Evolutionary conservation across 2,113 vertebrate genomes (phyloP), one percentile per base, ranked within the genome.

Genomic region (Stegostoma tigrinum): DNA sequence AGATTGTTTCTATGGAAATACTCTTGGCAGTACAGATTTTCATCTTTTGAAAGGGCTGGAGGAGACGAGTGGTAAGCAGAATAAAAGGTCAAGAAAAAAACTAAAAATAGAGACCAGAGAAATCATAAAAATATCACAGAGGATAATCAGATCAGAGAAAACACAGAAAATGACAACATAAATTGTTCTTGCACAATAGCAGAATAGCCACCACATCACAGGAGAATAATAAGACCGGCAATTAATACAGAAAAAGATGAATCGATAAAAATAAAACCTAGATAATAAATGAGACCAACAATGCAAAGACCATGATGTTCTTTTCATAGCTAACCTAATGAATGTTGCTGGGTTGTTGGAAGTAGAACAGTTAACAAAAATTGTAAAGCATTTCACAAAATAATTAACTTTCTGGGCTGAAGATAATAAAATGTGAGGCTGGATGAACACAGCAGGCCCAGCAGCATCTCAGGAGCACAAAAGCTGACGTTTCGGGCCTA

Each of bases 1-100:
- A 66, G 89, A 64, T 91, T 66, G 61, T 66, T 91, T 66, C 89
- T n/a, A 23, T 91, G 89, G 87, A 90, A 90, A 90, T 90, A 90
- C 87, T 64, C 27, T 55, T 90, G 61, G n/a, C 38, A n/a, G 5
- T 66, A 66, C 30, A 34, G 30, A 66, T 66, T 67, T 91, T 91
- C n/a, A 91, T 66, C 89, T 91, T 23, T 19, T 66, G 17, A 93
- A 93, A 38, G 19, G n/a, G n/a, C 66, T 23, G 38, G 30, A 38
- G 89, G 61, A 93, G 7, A n/a, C 19, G 6, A 23, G 17, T 38
- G 17, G n/a, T 67, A n/a, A 34, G 8, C 30, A 91, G 17, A 66
- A 93, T 93, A 66, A 93, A 90, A 93, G 61, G 34, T 38, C 55
- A 61, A 64, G 89, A 66, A 27, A 64, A 55, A 90, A 61, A 90